Conservation (phyloP, 2,113 vertebrate species). For the Indicator maculatus region DNA sequence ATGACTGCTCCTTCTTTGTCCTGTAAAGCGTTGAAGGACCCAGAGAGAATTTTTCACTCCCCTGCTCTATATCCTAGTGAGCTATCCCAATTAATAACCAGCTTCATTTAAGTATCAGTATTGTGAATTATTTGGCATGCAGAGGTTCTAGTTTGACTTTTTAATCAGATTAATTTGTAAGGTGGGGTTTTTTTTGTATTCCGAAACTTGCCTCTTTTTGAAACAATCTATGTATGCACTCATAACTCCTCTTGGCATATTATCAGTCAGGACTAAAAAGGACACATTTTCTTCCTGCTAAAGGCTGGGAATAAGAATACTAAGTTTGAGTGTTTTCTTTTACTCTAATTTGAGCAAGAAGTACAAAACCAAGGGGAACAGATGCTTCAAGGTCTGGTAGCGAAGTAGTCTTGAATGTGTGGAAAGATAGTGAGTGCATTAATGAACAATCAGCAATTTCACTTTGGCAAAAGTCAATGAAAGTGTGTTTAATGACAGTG, state of each 20-base stretch:
- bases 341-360: not conserved
- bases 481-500: slow-evolving; percentile 32
- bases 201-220: not conserved
- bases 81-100: not conserved
- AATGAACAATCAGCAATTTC: slow-evolving; percentile 4
- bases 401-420: not conserved
- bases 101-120: not conserved
- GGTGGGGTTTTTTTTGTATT: not conserved
- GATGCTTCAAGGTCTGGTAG: not conserved
- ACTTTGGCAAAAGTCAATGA: not conserved
- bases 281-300: not conserved
- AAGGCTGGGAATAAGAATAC: not conserved
- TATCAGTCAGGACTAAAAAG: not conserved
- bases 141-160: not conserved
- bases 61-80: not conserved
- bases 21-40: not conserved
- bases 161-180: not conserved
- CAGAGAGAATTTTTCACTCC: not conserved
- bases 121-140: not conserved
- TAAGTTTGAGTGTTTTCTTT: not conserved
- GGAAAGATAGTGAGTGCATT: not conserved
- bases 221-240: not conserved
- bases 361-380: not conserved
- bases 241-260: not conserved
- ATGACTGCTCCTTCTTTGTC: not conserved